A percentile compares a stretch with the other conserved stretches of the same genome.
Conservation (phyloP, 2,113 vertebrate genomes). For the Rafetus swinhoei region DNA sequence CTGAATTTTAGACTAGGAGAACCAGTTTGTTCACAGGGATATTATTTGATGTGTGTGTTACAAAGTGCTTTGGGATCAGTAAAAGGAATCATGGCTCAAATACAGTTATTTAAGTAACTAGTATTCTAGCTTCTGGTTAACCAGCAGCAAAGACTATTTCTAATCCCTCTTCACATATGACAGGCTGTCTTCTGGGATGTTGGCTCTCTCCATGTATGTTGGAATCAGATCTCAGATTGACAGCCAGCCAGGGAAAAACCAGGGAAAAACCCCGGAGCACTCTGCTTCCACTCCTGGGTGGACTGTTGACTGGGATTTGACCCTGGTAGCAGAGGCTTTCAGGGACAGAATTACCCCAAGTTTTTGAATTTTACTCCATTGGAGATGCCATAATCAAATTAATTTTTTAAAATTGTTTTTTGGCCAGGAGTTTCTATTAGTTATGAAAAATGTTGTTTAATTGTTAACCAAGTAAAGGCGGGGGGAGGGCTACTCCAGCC, state of each 20-base stretch:
- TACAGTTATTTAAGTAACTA: not conserved
- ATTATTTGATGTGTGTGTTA: slow-evolving; percentile 7
- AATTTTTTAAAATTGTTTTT: not conserved
- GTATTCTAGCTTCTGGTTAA: slow-evolving; percentile 24
- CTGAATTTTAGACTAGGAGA: not conserved
- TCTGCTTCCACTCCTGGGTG: not conserved
- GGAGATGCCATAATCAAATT: not conserved
- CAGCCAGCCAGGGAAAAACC: not conserved
- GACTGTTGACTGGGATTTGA: not conserved
- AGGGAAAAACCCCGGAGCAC: rapidly evolving
- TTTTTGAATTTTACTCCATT: not conserved
- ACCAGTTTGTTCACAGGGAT: slow-evolving; percentile 17
- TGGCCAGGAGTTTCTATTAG: not conserved
- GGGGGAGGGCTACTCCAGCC: too few species aligned
- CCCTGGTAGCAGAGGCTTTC: not conserved
- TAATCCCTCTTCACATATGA: not conserved
- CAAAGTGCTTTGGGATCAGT: not conserved
- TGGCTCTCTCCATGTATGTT: not conserved
- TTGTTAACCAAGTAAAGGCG: too few species aligned
- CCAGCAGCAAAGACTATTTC: not conserved
- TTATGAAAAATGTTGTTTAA: too few species aligned
- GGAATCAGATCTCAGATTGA: not conserved
- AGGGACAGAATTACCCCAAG: not conserved
- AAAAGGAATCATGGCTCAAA: not conserved
- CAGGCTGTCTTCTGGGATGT: not conserved